Base-by-base conservation (phyloP, 23 tunicate species). In the Styela clava region DNA sequence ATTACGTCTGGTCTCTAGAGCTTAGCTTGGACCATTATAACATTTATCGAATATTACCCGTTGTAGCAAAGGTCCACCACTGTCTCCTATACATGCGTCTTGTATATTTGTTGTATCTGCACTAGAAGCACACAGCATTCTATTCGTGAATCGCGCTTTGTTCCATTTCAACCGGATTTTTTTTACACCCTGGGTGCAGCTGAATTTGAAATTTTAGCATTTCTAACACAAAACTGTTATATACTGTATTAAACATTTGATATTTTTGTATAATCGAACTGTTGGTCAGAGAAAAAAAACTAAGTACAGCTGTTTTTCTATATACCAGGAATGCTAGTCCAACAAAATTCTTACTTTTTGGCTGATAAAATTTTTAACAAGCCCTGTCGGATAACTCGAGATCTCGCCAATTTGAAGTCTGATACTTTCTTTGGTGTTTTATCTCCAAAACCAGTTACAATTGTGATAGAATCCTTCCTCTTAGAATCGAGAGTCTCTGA, bases 51-150 rank as follows among this genome's bases (percentile, higher is more conserved):
- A 5, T 44, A 44, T 72, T 63, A 84, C 87, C 82, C 77, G 63
- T 62, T 62, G 82, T 18, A 84, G 83, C 24, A 84, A 82, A 20
- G 87, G 87, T 36, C 87, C 82, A 0, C 87, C 87, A 52, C 82
- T 76, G 62, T 84, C 87, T 18, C 87, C 87, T 19, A 36, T 51
- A 76, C 87, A 84, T 28, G 87, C 79, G 62, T 76, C 87, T 12
- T 63, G 63, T 5, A 63, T 33, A 34, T 76, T 35, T 22, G 30
- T 52, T 5, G 87, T 1, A 20, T 25, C 44, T 35, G 36, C 74
- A 64, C 82, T 62, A 2, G 24, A 23, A 0, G 82, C 82, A 34
- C 87, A 84, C 2, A 84, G 35, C 87, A 84, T 84, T n/a, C 37
- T 82, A 3, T 23, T 21, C 19, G 85, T 82, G 63, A 69, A 69